A percentile compares a stretch with the other conserved stretches of the same genome.
Evolutionary conservation across 37 sponge, comb jelly and placozoan genomes (phyloP).

Genomic region (Hexactinellida sp.): DNA sequence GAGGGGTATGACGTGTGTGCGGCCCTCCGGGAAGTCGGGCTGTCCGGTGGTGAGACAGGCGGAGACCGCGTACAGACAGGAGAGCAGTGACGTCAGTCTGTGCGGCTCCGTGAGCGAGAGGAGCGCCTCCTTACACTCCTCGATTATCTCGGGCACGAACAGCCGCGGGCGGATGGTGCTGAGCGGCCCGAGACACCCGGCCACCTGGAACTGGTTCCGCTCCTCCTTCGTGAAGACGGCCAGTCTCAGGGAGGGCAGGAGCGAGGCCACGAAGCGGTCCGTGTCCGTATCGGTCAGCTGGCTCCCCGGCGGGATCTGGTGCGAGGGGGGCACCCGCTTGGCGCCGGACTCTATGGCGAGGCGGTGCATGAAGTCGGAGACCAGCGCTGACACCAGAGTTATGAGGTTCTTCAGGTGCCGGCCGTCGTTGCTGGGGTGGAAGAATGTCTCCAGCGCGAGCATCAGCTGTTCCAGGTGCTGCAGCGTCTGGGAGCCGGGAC

Average conservation of each 20-base stretch:
- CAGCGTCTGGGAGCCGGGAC: constrained; percentile 22
- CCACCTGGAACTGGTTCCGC: constrained; percentile 17
- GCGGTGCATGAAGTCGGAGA: background rate
- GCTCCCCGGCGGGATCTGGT: constrained; percentile 26
- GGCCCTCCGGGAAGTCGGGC: constrained; percentile 49
- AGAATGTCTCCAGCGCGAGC: constrained; percentile 59
- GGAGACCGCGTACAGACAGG: constrained; percentile 48
- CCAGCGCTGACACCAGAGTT: background rate
- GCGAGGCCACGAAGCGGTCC: constrained; percentile 56
- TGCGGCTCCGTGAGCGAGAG: constrained; percentile 89
- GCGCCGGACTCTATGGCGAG: constrained; percentile 40
- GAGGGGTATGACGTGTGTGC: constrained; percentile 55
- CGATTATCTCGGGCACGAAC: constrained; percentile 62
- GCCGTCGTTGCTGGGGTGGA: constrained; percentile 81
- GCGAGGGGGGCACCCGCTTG: constrained; percentile 12
- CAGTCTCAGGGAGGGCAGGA: constrained; percentile 50
- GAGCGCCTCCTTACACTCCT: constrained; percentile 47
- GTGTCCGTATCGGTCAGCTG: constrained; percentile 63
- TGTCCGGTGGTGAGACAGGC: constrained; percentile 3
- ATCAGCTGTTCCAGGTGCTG: constrained; percentile 50
- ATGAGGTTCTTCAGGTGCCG: constrained; percentile 16
- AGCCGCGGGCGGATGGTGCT: constrained; percentile 44
- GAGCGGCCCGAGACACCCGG: background rate
- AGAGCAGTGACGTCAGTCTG: constrained; percentile 55
- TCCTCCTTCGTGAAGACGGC: constrained; percentile 60